Evolutionary conservation across 2,113 vertebrate species (phyloP), one percentile per base, ranked within the genome.

Genomic region (Lipophrys pholis): DNA sequence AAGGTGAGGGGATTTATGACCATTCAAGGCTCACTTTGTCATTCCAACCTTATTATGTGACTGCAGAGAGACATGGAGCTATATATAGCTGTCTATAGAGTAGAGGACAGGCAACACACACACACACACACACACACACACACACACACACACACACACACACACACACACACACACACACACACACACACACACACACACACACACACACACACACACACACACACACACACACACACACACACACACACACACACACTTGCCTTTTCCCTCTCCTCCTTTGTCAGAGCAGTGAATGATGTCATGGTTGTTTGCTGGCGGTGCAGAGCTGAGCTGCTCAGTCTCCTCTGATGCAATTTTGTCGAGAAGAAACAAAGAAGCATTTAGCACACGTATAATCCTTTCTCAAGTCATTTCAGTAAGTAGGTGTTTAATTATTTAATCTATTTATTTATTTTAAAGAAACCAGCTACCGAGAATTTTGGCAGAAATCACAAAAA

Each of bases 31-130:
- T 75, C 84, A 91, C 86, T 92, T 76, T 92, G 86, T 93, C 88
- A 84, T 82, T 81, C 67, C 83, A 91, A 81, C 82, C 89, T 89
- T 88, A 89, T 92, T 91, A 89, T 87, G 82, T 86, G 84, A 81
- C 89, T 81, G 73, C 69, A 69, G 73, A 76, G 85, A 85, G 82
- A 76, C 66, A 57, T 59, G 40, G n/a, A 53, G 82, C 87, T 93
- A 93, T 86, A 86, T 86, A 90, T 92, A 90, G 87, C 87, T 43
- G 68, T 88, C 64, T 80, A 78, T 87, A 86, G 76, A 82, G 73
- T 59, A 74, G 78, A 70, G 21, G 21, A 80, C 82, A 76, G 71
- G 70, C 70, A 35, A 43, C 66, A 73, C 50, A 39, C 60, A 60
- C 21, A 30, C 21, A 30, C 21, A 30, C 21, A 30, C 21, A 30